Conservation (phyloP, 2,113 vertebrate species). For the Dasyurus viverrinus region DNA sequence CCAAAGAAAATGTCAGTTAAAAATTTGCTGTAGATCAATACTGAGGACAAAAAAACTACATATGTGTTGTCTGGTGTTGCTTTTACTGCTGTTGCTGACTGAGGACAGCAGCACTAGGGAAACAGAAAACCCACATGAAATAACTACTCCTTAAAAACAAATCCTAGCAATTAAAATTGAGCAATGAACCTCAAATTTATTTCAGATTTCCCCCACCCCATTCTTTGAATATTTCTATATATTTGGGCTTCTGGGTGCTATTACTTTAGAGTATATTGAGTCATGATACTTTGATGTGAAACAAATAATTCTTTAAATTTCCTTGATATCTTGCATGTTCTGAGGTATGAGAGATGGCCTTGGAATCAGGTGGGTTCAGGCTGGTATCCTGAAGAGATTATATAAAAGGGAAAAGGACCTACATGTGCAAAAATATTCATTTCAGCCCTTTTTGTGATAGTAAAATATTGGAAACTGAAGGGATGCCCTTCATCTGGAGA, state of each 20-base stretch:
- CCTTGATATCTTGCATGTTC: background rate
- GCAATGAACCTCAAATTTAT: background rate
- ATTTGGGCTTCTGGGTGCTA: background rate
- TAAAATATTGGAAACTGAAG: no score
- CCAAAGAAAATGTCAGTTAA: slow-evolving; percentile 59
- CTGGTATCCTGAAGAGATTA: no score
- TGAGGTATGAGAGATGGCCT: background rate
- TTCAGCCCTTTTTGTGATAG: no score
- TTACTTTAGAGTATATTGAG: background rate
- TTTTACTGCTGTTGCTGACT: slow-evolving; percentile 32
- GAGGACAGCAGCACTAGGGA: slow-evolving; percentile 35
- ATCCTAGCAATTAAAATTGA: slow-evolving; percentile 13
- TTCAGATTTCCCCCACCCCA: background rate
- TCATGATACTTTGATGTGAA: background rate
- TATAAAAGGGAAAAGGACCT: no score
- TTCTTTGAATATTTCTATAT: background rate
- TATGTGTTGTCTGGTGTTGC: slow-evolving; percentile 43
- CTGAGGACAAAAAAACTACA: background rate
- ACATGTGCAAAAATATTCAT: no score
- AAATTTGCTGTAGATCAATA: slow-evolving; percentile 49
- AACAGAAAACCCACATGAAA: background rate
- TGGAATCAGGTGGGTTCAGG: background rate
- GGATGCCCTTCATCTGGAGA: no score
- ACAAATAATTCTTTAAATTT: background rate
- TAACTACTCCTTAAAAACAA: slow-evolving; percentile 34